Conservation (phyloP, 2,888 invertebrate species). For the Agriopis aurantiaria region DNA sequence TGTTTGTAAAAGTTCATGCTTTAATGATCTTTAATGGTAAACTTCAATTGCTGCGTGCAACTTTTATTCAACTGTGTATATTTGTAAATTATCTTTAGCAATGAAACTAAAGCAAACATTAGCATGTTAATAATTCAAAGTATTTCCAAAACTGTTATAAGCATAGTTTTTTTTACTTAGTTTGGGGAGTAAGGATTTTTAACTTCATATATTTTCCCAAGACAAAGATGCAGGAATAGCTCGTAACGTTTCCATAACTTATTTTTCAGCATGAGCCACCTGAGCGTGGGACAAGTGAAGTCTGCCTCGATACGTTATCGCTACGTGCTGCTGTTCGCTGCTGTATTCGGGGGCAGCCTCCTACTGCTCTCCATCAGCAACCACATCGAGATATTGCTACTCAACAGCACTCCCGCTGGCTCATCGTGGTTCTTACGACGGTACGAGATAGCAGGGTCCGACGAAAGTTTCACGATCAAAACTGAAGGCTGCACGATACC, state of each 20-base stretch:
- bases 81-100: too few species aligned
- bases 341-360: constrained; percentile 70
- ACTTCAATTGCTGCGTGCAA: too few species aligned
- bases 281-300: constrained; percentile 50
- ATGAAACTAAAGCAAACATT: too few species aligned
- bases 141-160: too few species aligned
- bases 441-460: constrained; percentile 53
- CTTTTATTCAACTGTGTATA: too few species aligned
- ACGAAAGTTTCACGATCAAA: constrained; percentile 82
- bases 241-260: constrained; percentile 10
- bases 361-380: constrained; percentile 70
- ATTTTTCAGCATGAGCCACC: constrained; percentile 72
- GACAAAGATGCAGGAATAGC: background rate
- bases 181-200: background rate
- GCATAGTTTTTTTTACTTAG: background rate
- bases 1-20: background rate
- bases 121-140: background rate
- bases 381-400: constrained; percentile 62
- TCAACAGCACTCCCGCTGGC: constrained; percentile 59
- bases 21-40: background rate
- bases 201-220: background rate
- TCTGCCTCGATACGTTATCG: constrained; percentile 64
- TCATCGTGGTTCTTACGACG: constrained; percentile 52
- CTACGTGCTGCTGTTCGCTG: constrained; percentile 69
- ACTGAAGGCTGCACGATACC: constrained; percentile 90